A percentile compares a stretch with the other conserved stretches of the same genome.
Evolutionary conservation across 2,797 vertebrate genomes (phyloP).

Genomic region (Hirundo rustica): DNA sequence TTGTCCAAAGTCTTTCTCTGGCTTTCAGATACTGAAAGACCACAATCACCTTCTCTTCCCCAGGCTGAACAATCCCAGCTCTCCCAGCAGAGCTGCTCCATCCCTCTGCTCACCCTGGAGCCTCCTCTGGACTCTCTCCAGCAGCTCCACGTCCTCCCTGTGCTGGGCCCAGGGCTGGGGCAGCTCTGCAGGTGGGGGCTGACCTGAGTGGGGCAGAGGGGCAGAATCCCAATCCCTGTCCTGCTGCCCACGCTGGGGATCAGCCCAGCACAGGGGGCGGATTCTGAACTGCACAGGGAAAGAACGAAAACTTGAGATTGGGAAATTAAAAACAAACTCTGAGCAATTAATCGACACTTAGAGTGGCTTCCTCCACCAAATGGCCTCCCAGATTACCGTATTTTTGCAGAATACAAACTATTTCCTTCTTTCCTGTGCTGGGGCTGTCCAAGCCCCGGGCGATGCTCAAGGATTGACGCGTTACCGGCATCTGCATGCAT

Average conservation of each 20-base stretch:
- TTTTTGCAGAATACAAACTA: conserved; percentile 1
- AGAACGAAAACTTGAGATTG: background rate
- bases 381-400: background rate
- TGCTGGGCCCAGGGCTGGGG: background rate
- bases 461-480: background rate
- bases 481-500: background rate
- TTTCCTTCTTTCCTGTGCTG: conserved; percentile 48
- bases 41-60: background rate
- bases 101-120: background rate
- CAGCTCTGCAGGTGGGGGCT: background rate
- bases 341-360: background rate
- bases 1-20: too few relatives aligned
- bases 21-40: background rate
- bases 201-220: background rate
- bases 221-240: background rate
- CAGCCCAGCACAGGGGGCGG: background rate
- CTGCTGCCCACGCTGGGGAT: background rate
- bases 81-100: background rate
- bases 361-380: conserved; percentile 35
- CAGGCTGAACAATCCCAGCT: background rate
- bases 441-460: background rate
- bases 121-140: background rate
- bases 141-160: background rate
- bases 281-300: background rate
- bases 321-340: background rate